These are phyloP conservation scores for Seladonia tumulorum DNA, from an alignment of 2,888 invertebrate genomes.

Conservation along the genomic window DNA sequence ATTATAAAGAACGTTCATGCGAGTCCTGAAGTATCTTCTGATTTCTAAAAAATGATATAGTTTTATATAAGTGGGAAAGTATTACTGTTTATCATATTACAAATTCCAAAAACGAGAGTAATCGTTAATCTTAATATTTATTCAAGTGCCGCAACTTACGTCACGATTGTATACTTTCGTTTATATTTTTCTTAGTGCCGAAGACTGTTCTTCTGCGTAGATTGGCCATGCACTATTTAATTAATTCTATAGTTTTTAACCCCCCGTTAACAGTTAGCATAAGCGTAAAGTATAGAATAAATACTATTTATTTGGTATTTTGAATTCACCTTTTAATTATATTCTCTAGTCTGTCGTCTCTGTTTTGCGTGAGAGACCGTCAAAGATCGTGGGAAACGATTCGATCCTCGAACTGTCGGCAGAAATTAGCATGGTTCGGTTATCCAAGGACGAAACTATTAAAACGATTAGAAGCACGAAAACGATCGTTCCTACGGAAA, in stretches of 20 bases:
- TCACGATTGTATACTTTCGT: neutral
- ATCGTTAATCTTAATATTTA: neutral
- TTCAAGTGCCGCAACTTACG: too few relatives aligned
- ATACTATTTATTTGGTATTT: neutral
- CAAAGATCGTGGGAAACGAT: conserved; percentile 12
- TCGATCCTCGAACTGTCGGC: neutral
- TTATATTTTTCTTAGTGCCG: neutral
- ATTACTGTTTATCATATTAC: neutral
- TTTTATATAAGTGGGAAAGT: neutral
- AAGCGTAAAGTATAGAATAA: neutral
- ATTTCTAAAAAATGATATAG: neutral
- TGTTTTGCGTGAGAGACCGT: neutral
- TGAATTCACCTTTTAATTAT: neutral
- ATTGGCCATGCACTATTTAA: neutral
- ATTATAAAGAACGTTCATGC: neutral
- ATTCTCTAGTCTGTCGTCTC: neutral
- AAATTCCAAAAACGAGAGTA: neutral
- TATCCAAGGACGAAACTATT: neutral
- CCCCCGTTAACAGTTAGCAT: neutral
- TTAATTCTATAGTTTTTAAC: neutral
- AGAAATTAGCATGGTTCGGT: neutral
- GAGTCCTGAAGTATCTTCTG: neutral
- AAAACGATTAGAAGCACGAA: neutral
- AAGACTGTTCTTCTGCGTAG: neutral
- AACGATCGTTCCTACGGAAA: neutral